Base-by-base conservation (phyloP, 1,140 invertebrate species). In the Carposina sasakii region DNA sequence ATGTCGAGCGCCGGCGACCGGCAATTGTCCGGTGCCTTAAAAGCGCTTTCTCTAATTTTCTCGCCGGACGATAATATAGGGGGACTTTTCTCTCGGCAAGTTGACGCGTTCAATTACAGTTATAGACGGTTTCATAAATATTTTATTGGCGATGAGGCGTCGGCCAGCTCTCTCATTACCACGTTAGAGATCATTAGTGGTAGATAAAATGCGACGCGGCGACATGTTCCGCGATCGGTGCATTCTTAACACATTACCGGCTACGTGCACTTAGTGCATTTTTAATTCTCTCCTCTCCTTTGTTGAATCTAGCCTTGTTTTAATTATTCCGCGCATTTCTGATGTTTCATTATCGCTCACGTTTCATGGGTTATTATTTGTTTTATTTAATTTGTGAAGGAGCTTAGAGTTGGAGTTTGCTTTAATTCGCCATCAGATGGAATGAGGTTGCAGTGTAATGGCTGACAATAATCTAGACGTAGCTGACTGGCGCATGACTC, bases 1-100 rank as follows among this genome's bases (percentile, higher is more conserved):
- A n/a, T n/a, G n/a, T n/a, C n/a, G 71, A 67, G 66, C 63, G 74
- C 74, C 71, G 70, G 72, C 66, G 69, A 79, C 71, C 76, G 66
- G 66, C 76, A 72, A 76, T 77, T 81, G 76, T 81, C 67, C 67
- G 66, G 70, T 68, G 65, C 56, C 64, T 66, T 68, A 69, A 52
- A 46, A 60, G 48, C 53, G 58, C 45, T 54, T 59, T 57, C 60
- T 67, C 64, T 66, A 68, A 71, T 68, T 66, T 60, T 43, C 58
- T 46, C 34, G 30, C n/a, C 8, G 53, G 60, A 63, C 63, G 52
- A 57, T 70, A 75, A 70, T 63, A 51, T 48, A 54, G 46, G 54
- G 52, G 57, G 67, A 43, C 24, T 55, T 59, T 61, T 59, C 62
- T 60, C 58, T 57, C 51, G 57, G 56, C 42, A 48, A 39, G 61